These are phyloP conservation scores for Acromyrmex heyeri DNA, from an alignment of 1,140 invertebrate genomes.

Conservation along the genomic window DNA sequence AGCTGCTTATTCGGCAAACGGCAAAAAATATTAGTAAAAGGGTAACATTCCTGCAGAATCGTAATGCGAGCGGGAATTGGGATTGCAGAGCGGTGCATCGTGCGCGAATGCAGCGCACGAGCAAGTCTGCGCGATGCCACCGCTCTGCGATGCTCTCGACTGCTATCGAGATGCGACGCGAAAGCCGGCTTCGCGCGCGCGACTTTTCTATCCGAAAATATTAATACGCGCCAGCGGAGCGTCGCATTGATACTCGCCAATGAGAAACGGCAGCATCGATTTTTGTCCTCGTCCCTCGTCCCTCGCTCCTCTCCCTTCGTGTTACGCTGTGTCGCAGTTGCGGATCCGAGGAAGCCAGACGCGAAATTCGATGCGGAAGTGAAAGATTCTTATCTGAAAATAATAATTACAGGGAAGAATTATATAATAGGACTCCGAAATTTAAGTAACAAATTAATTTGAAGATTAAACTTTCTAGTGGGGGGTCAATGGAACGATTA, in stretches of 20 bases:
- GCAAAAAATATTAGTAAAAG: constrained; percentile 29
- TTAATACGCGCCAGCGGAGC: constrained; percentile 60
- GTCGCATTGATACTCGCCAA: constrained; percentile 55
- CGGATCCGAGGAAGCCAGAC: constrained; percentile 3
- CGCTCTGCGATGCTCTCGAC: background rate
- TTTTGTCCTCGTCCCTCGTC: constrained; percentile 18
- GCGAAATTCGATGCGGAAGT: background rate
- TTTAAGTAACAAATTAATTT: too few relatives aligned
- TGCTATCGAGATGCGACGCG: constrained; percentile 38
- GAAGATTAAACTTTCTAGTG: too few relatives aligned
- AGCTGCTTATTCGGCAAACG: background rate
- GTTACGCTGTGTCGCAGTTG: constrained; percentile 6
- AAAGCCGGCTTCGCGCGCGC: constrained; percentile 46
- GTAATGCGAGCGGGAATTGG: constrained; percentile 16
- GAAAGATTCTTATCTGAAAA: constrained; percentile 26
- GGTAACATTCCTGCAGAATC: constrained; percentile 11
- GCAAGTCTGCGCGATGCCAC: constrained; percentile 12
- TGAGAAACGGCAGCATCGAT: constrained; percentile 57
- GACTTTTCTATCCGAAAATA: constrained; percentile 60
- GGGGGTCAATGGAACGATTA: too few relatives aligned
- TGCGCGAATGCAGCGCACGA: background rate
- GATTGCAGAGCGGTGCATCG: constrained; percentile 13
- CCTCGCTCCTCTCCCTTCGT: background rate
- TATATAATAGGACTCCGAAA: too few relatives aligned
- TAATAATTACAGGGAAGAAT: constrained; percentile 5